These are phyloP conservation scores for Aurelia aurita complex sp. Pacific DNA, from an alignment of 30 jellyfish, hydroid and myxozoan species.

Conservation along the genomic window DNA sequence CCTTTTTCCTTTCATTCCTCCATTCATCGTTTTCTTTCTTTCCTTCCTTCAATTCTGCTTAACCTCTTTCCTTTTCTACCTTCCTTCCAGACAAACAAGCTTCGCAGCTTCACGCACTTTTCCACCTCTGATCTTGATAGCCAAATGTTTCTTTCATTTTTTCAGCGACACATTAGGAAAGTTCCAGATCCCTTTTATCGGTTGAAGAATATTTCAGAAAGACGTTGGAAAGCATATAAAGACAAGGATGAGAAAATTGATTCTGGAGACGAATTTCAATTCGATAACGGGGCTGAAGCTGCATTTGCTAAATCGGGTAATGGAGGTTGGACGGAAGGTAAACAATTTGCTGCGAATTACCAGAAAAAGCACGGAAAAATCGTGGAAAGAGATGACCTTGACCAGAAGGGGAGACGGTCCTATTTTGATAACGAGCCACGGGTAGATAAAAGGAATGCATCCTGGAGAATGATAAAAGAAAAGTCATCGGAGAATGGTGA, in stretches of 20 bases:
- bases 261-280: background rate
- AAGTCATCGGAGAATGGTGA: background rate
- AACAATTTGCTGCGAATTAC: slow-evolving; percentile 37
- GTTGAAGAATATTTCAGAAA: slow-evolving; percentile 28
- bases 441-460: slow-evolving; percentile 10
- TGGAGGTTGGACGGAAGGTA: slow-evolving; percentile 73
- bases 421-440: background rate
- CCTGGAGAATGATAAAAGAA: slow-evolving; percentile 33
- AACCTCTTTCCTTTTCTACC: too few relatives aligned
- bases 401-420: background rate
- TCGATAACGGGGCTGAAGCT: slow-evolving; percentile 3
- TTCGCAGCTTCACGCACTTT: too few relatives aligned
- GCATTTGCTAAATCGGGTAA: background rate
- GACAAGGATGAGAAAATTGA: slow-evolving; percentile 31
- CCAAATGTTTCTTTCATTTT: background rate
- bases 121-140: too few relatives aligned
- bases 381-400: slow-evolving; percentile 45
- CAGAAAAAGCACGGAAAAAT: slow-evolving; percentile 58
- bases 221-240: slow-evolving; percentile 57
- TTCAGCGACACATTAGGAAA: slow-evolving; percentile 18
- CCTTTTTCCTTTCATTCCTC: too few relatives aligned
- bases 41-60: too few relatives aligned
- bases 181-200: slow-evolving; percentile 49
- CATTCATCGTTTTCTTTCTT: too few relatives aligned
- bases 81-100: too few relatives aligned